Conservation (phyloP, 2,888 invertebrate genomes). For the Ennomos quercinarius region DNA sequence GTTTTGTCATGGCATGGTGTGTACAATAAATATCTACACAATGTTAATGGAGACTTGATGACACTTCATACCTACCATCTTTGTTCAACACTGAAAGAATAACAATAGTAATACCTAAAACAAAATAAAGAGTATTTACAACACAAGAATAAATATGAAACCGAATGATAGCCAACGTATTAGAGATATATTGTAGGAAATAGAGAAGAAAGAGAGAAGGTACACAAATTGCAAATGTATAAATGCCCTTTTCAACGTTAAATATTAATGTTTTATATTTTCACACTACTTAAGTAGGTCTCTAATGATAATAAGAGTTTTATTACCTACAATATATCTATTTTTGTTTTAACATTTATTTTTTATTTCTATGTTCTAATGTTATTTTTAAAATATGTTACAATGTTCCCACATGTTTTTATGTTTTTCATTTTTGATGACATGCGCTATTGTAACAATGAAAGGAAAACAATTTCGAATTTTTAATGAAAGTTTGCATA, state of each 20-base stretch:
- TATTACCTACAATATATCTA: slow-evolving; percentile 78
- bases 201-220: slow-evolving; percentile 57
- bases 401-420: slow-evolving; percentile 85
- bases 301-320: slow-evolving; percentile 79
- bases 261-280: slow-evolving; percentile 60
- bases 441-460: slow-evolving; percentile 40
- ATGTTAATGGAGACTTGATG: neutral
- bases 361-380: slow-evolving; percentile 80
- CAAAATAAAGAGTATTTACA: slow-evolving; percentile 42
- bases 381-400: slow-evolving; percentile 84
- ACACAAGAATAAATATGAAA: slow-evolving; percentile 41
- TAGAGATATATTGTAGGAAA: slow-evolving; percentile 70
- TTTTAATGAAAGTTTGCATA: slow-evolving; percentile 19
- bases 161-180: slow-evolving; percentile 41
- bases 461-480: slow-evolving; percentile 29
- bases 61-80: slow-evolving; percentile 24
- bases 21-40: no score
- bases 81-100: slow-evolving; percentile 65
- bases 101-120: slow-evolving; percentile 48
- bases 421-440: slow-evolving; percentile 54
- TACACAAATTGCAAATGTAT: slow-evolving; percentile 71
- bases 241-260: slow-evolving; percentile 81
- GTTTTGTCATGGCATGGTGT: no score
- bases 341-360: slow-evolving; percentile 63
- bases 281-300: slow-evolving; percentile 74